Evolutionary conservation across 1,140 invertebrate species (phyloP), one percentile per base, ranked within the genome.

Genomic region (Eupristina koningsbergeri): DNA sequence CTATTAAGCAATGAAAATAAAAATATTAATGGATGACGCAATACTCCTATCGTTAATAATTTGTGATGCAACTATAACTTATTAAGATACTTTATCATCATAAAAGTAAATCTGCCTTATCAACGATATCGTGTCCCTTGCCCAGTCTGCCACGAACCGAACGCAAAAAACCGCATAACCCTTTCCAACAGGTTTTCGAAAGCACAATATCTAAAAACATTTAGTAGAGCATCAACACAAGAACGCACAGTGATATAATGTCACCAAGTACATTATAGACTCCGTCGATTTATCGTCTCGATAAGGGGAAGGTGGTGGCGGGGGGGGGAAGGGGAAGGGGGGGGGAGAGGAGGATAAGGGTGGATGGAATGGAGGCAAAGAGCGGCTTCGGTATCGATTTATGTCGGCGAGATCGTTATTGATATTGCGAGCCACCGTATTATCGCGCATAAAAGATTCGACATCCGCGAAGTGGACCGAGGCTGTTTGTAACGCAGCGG

Each of bases 381-480:
- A n/a, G n/a, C n/a, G n/a, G n/a, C n/a, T 9, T 31, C 17, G 74
- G 22, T 77, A 79, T 61, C 75, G 82, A 83, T 73, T 83, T 83
- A 83, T 74, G 76, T 79, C 67, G 75, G 64, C 50, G 76, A 69
- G 82, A 83, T 83, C 82, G 76, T 83, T 83, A 83, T 79, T 79
- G 82, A 79, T 83, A 83, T 73, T 47, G 9, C 53, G 34, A 71
- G 64, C 67, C 41, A 63, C 47, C 76, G 82, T 47, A 79, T 79
- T 83, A 82, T 76, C 71, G 58, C 29, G 39, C 26, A 50, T 74
- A 58, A 50, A 64, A 53, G 61, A 83, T 78, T 71, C 41, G 71
- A 73, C 45, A 31, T 29, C n/a, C 36, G 31, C 34, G 63, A 83
- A 79, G 50, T 83, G 67, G 74, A 83, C 34, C 64, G 75, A 61